Percentiles rank a stretch among this genome's conserved stretches.
Conservation (phyloP, 2,113 vertebrate species). For the Cheirogaleus medius region DNA sequence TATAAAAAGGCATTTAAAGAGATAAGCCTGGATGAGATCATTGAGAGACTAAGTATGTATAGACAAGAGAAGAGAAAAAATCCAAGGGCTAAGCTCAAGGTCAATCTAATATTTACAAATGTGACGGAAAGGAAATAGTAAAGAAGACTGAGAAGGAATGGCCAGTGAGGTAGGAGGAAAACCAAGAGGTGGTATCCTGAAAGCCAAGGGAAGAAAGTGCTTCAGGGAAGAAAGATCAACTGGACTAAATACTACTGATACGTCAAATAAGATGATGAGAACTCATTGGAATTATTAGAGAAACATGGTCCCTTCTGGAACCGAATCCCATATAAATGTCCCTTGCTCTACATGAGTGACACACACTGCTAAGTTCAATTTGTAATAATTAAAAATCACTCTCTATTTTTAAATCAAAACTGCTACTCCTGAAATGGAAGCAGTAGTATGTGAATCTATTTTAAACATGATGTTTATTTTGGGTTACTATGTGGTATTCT, state of each 20-base stretch:
- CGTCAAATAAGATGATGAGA: background rate
- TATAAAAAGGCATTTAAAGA: slow-evolving; percentile 28
- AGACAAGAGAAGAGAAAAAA: background rate
- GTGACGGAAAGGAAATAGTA: background rate
- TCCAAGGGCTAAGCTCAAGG: background rate
- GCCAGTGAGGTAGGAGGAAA: background rate
- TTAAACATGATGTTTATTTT: slow-evolving; percentile 70
- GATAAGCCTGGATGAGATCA: slow-evolving; percentile 16
- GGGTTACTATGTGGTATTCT: slow-evolving; percentile 71
- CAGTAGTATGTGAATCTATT: slow-evolving; percentile 71
- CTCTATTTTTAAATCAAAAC: slow-evolving; percentile 73
- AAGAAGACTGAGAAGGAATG: background rate
- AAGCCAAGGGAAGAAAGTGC: background rate
- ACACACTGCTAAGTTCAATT: slow-evolving; percentile 36
- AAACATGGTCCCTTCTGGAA: background rate
- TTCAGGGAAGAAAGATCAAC: background rate
- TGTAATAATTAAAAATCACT: slow-evolving; percentile 56
- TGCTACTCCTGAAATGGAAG: slow-evolving; percentile 68
- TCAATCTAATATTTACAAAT: slow-evolving; percentile 16
- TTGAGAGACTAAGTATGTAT: background rate
- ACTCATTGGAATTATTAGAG: background rate
- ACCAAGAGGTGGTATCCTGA: background rate
- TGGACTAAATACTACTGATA: background rate
- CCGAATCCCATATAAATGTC: background rate
- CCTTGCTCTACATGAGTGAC: background rate